Evolutionary conservation across 2,113 vertebrate species (phyloP).

Genomic region (Alligator mississippiensis): DNA sequence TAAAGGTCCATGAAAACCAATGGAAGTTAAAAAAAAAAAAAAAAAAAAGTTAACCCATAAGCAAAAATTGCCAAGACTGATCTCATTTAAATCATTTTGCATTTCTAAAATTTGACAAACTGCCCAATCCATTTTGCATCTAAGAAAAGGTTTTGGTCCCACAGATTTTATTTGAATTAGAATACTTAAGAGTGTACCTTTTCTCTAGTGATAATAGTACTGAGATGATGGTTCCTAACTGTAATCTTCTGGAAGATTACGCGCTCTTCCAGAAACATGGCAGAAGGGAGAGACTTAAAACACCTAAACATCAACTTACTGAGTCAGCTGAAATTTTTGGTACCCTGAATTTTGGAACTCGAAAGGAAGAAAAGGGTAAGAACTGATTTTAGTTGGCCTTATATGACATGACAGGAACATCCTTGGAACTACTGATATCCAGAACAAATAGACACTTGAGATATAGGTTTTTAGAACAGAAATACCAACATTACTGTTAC

Average conservation of each 20-base stretch:
- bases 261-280: background rate
- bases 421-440: background rate
- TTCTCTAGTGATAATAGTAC: background rate
- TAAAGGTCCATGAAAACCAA: background rate
- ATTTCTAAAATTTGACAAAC: background rate
- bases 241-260: background rate
- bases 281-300: background rate
- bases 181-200: background rate
- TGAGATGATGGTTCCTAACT: background rate
- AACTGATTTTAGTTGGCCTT: background rate
- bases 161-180: conserved; percentile 1
- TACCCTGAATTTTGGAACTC: background rate
- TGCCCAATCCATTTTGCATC: background rate
- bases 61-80: background rate
- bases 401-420: background rate
- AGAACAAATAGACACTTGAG: background rate
- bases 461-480: background rate
- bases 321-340: too few relatives aligned
- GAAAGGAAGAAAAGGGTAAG: background rate
- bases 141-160: background rate
- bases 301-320: too few relatives aligned
- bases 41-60: background rate
- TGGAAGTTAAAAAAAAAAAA: background rate
- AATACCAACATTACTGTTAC: too few relatives aligned
- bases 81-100: background rate